Conservation (phyloP, 2,113 vertebrate genomes). For the Pterocles gutturalis region DNA sequence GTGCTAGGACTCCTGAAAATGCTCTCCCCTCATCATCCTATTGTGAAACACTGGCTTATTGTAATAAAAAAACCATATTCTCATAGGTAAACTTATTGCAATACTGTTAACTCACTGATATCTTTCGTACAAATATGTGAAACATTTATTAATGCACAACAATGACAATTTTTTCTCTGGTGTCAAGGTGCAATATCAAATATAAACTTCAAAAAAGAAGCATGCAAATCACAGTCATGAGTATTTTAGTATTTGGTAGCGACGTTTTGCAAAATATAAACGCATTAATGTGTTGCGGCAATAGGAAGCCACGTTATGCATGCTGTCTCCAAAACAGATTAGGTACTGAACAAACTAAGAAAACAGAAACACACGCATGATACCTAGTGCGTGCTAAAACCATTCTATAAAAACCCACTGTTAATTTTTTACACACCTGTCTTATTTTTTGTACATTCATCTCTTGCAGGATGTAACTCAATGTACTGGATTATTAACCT, state of each 20-base stretch:
- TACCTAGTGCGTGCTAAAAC: background rate
- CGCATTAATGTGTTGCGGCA: background rate
- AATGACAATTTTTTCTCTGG: background rate
- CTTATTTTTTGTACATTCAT: background rate
- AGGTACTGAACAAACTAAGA: background rate
- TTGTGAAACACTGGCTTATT: background rate
- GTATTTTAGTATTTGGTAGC: slow-evolving; percentile 18
- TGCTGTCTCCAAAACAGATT: background rate
- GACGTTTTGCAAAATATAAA: slow-evolving; percentile 1
- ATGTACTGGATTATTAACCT: background rate
- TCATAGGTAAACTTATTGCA: background rate
- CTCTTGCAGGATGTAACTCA: background rate
- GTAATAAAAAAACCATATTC: background rate
- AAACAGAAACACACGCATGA: background rate
- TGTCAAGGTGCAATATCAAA: background rate
- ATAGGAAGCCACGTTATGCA: background rate
- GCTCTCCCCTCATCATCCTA: background rate
- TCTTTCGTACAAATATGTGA: background rate
- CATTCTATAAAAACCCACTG: background rate
- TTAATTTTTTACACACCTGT: background rate
- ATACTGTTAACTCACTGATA: background rate
- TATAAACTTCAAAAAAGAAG: background rate
- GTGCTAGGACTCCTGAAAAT: background rate
- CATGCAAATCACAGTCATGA: slow-evolving; percentile 2
- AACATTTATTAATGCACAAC: background rate